Evolutionary conservation across 2,797 vertebrate species (phyloP).

Genomic region (Rallus crepitans): DNA sequence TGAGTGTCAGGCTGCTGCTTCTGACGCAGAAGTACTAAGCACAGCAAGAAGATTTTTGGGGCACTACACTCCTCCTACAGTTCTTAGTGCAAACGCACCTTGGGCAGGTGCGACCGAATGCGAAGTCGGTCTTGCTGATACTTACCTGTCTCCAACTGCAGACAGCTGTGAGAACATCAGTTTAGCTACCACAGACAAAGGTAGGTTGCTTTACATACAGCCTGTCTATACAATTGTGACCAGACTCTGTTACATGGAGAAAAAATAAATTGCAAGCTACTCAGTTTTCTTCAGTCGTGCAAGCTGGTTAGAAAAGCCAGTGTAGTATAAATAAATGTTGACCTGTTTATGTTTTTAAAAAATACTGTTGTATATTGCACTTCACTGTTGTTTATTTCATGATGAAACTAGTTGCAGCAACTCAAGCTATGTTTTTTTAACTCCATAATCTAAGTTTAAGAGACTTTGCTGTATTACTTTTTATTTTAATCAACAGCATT

Average conservation of each 20-base stretch:
- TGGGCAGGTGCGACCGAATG: constrained; percentile 39
- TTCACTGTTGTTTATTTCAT: background rate
- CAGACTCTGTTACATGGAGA: background rate
- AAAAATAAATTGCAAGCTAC: background rate
- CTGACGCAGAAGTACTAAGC: constrained; percentile 24
- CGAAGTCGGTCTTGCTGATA: constrained; percentile 76
- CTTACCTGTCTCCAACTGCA: constrained; percentile 84
- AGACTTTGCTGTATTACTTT: background rate
- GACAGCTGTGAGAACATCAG: constrained; percentile 58
- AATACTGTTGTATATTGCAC: background rate
- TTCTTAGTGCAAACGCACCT: constrained; percentile 45
- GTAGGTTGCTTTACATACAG: constrained; percentile 20
- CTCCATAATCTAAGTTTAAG: background rate
- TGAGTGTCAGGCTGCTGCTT: constrained; percentile 70
- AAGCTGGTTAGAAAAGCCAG: background rate
- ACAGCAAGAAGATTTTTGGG: constrained; percentile 73
- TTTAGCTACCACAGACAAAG: constrained; percentile 19
- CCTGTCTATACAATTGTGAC: background rate
- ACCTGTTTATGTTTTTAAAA: background rate
- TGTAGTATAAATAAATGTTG: background rate
- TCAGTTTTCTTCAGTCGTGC: background rate
- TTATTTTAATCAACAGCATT: background rate
- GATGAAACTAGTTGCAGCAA: background rate
- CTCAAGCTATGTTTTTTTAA: background rate
- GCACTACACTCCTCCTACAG: constrained; percentile 27